A percentile compares a stretch with the other conserved stretches of the same genome.
phyloP scores from a whole-genome alignment of 2,797 vertebrate genomes.

The Columba guinea region DNA sequence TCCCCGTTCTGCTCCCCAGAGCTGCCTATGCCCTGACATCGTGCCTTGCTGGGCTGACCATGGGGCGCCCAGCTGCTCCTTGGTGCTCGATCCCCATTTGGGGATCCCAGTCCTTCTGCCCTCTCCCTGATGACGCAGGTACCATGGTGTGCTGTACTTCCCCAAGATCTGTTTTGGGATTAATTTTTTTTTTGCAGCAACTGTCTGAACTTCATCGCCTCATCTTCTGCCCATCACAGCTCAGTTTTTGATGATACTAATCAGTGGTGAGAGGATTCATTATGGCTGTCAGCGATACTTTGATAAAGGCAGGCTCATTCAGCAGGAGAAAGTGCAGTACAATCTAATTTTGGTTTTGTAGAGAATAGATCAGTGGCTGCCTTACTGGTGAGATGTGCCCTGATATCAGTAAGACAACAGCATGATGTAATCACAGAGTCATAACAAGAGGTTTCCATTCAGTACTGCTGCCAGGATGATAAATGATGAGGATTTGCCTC shows the following conservation, averaged over 20 bases:
- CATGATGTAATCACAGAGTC: neutral
- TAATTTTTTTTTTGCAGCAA: neutral
- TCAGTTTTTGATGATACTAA: neutral
- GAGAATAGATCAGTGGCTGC: neutral
- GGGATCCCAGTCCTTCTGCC: neutral
- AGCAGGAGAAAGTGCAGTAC: accelerated
- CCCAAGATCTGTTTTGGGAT: neutral
- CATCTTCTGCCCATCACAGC: neutral
- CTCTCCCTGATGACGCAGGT: neutral
- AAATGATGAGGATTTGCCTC: neutral
- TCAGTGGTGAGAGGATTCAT: neutral
- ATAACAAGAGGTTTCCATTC: neutral
- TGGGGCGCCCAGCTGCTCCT: accelerated
- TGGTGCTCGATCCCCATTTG: neutral
- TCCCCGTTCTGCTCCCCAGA: neutral
- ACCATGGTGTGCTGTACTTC: accelerated
- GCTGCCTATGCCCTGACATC: accelerated
- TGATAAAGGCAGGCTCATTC: neutral
- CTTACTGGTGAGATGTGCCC: neutral
- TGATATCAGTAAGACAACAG: neutral
- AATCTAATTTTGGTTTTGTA: neutral
- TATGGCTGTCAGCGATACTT: neutral
- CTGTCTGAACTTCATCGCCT: neutral
- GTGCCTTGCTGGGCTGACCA: neutral
- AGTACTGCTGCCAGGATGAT: neutral